Evolutionary conservation across 2,888 invertebrate species (phyloP).

Genomic region (Pristionchus entomophagus): DNA sequence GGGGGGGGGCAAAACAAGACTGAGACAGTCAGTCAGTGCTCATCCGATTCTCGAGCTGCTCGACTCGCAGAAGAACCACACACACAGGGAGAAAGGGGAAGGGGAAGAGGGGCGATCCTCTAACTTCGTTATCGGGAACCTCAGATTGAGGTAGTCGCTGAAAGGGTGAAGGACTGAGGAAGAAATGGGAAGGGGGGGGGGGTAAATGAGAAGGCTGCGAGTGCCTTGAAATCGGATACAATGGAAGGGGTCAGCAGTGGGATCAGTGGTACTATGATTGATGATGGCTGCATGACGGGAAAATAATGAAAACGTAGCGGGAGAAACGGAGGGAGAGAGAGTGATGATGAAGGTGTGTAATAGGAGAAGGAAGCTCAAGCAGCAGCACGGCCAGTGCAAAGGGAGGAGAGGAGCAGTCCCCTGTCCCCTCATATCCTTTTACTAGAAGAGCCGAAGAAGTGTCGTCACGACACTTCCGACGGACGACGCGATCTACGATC

Average conservation of each 20-base stretch:
- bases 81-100: too few species aligned
- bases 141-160: not conserved
- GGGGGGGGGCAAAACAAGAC: slow-evolving; percentile 16
- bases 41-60: not conserved
- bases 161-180: slow-evolving; percentile 19
- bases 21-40: not conserved
- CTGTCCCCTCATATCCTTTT: slow-evolving; percentile 4
- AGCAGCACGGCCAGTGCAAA: not conserved
- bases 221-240: not conserved
- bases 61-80: not conserved
- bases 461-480: not conserved
- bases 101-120: not conserved
- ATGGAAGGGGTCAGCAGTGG: not conserved
- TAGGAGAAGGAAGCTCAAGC: slow-evolving; percentile 5
- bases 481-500: slow-evolving; percentile 11
- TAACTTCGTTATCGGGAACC: slow-evolving; percentile 8
- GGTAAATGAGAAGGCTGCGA: slow-evolving; percentile 10
- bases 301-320: not conserved
- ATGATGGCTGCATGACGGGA: not conserved
- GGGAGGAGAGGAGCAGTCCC: slow-evolving; percentile 13
- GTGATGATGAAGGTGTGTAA: slow-evolving; percentile 30
- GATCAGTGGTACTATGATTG: slow-evolving; percentile 23
- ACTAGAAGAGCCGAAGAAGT: too few species aligned
- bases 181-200: not conserved
- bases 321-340: slow-evolving; percentile 6